These are phyloP conservation scores for Okapia johnstoni DNA, from an alignment of 2,113 vertebrate species.

Conservation along the genomic window DNA sequence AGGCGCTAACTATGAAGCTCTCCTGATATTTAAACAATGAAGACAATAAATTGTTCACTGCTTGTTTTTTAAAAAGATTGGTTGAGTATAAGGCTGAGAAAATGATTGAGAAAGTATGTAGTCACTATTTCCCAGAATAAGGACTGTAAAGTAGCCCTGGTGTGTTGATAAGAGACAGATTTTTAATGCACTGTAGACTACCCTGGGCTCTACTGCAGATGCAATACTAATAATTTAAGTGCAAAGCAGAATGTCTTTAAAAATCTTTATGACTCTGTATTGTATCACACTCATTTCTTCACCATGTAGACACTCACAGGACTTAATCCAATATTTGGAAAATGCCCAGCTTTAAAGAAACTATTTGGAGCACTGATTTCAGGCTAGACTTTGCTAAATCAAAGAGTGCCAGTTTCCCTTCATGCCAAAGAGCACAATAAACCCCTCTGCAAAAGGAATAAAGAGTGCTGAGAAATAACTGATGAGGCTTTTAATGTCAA, in stretches of 20 bases:
- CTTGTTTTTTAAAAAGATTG: background rate
- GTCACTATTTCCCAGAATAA: background rate
- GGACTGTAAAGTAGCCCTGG: background rate
- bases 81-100: background rate
- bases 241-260: background rate
- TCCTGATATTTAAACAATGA: background rate
- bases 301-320: background rate
- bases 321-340: conserved; percentile 17
- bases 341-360: conserved; percentile 36
- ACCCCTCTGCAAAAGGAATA: conserved; percentile 2
- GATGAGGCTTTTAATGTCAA: conserved; percentile 57
- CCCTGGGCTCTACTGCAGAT: background rate
- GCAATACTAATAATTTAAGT: background rate
- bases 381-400: conserved; percentile 15
- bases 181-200: background rate
- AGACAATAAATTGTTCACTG: background rate
- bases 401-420: conserved; percentile 2
- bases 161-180: background rate
- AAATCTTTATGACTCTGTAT: background rate
- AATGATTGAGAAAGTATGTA: background rate
- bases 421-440: conserved; percentile 39
- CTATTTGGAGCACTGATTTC: conserved; percentile 11
- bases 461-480: conserved; percentile 41
- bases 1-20: background rate
- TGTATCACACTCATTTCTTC: background rate